phyloP scores from a whole-genome alignment of 2,113 vertebrate species.

The Jacana jacana region DNA sequence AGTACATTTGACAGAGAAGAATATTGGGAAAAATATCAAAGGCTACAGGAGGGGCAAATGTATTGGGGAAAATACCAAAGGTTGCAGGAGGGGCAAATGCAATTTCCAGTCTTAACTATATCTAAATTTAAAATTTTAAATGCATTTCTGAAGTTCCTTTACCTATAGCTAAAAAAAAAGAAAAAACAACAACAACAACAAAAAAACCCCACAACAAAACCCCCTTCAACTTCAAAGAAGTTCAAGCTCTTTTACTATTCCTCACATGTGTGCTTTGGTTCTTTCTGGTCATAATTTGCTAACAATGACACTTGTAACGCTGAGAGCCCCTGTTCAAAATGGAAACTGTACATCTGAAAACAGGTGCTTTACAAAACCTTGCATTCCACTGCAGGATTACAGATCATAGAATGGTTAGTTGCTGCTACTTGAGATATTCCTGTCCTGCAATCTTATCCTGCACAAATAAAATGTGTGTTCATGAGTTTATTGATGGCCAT shows the following conservation, averaged over 20 bases:
- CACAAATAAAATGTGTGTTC: not conserved
- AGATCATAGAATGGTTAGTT: not conserved
- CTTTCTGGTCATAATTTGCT: not conserved
- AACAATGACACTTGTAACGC: not conserved
- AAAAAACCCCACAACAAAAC: too few relatives aligned
- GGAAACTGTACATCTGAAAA: not conserved
- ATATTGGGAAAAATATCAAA: not conserved
- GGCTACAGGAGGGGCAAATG: conserved; percentile 2
- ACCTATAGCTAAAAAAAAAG: not conserved
- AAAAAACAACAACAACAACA: too few relatives aligned
- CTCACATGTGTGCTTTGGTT: not conserved
- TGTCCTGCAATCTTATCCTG: not conserved
- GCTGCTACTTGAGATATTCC: not conserved
- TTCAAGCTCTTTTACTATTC: not conserved
- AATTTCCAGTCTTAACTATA: conserved; percentile 16
- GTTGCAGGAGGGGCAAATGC: not conserved
- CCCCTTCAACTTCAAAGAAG: too few relatives aligned
- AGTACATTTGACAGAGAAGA: conserved; percentile 24
- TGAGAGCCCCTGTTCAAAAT: not conserved
- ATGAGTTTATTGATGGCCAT: not conserved
- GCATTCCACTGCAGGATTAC: not conserved
- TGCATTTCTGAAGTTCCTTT: not conserved
- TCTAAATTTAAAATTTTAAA: conserved; percentile 12
- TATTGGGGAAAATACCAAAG: conserved; percentile 1
- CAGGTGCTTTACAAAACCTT: not conserved